phyloP scores from a whole-genome alignment of 2,797 vertebrate species.

The Buceros bicornis region DNA sequence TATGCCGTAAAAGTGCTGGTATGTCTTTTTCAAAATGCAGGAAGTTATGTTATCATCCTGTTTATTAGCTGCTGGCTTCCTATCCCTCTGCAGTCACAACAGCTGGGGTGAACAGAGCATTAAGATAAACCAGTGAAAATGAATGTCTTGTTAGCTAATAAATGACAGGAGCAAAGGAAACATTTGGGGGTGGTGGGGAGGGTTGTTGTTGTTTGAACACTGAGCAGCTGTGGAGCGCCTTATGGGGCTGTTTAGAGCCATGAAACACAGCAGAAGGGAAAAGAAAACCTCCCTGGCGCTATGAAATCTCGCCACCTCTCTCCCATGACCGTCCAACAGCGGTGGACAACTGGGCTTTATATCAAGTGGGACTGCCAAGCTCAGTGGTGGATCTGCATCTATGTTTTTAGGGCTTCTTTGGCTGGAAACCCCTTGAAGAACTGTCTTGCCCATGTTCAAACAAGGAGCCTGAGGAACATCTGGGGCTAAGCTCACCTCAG shows the following conservation, averaged over 20 bases:
- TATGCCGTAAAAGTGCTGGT: background rate
- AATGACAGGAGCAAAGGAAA: background rate
- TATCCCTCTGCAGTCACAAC: background rate
- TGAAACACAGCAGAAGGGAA: background rate
- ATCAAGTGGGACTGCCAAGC: background rate
- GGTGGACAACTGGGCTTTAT: background rate
- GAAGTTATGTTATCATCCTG: background rate
- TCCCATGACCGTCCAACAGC: background rate
- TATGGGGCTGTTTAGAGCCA: background rate
- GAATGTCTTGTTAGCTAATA: background rate
- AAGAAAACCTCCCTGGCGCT: background rate
- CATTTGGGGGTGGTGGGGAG: background rate
- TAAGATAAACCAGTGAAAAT: constrained; percentile 1
- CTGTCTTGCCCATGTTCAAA: background rate
- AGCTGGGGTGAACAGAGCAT: background rate
- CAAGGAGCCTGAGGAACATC: background rate
- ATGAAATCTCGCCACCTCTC: background rate
- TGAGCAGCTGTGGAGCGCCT: background rate
- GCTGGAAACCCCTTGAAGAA: background rate
- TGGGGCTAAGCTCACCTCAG: accelerated
- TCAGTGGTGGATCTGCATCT: background rate
- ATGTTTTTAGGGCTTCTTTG: background rate
- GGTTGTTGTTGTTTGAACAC: background rate
- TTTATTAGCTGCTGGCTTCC: constrained; percentile 5
- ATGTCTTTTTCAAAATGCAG: background rate